Base-by-base conservation (phyloP, 1,140 invertebrate genomes). In the Lepidurus apus region DNA sequence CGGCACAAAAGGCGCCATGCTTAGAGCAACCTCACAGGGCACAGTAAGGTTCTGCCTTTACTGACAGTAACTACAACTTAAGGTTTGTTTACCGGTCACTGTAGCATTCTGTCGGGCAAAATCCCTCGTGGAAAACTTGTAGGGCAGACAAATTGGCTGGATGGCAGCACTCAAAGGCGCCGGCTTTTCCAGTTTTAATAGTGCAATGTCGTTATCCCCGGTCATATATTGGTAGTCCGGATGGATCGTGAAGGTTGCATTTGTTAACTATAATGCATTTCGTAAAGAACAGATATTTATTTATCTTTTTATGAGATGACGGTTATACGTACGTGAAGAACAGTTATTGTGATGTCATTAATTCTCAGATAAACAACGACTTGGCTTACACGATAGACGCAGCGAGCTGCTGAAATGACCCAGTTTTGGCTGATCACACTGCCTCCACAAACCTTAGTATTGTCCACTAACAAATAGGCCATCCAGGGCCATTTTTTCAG, bases 101-200 rank as follows among this genome's bases (percentile, higher is more conserved):
- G 43, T 9, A 7, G 65, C 79, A 26, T 43, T 45, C 42, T 82
- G 73, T 21, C 87, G 87, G n/a, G 80, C 82, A 53, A 91, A 89
- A 77, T 84, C 82, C 13, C 85, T 82, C 3, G 75, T 80, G 0
- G 80, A 74, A 79, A 86, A 88, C 80, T 87, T 85, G 80, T 90
- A 90, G 1, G 91, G 91, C 44, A 93, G 82, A 84, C 92, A 93
- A 24, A 87, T 89, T 0, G 91, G 90, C 1, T 87, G 88, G 24
- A 93, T 88, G 73, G 84, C 80, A 0, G 84, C 82, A 47, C 82
- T 87, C 81, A 87, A 92, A 7, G 73, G 77, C 1, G 93, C 90
- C 1, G 81, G 79, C 0, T 81, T 79, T 1, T 76, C 44, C 0
- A 89, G 83, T 65, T 83, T 85, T 0, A 93, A 34, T 2, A 94